phyloP scores from a whole-genome alignment of 30 jellyfish, hydroid and myxozoan species.

The Rhopilema esculentum region DNA sequence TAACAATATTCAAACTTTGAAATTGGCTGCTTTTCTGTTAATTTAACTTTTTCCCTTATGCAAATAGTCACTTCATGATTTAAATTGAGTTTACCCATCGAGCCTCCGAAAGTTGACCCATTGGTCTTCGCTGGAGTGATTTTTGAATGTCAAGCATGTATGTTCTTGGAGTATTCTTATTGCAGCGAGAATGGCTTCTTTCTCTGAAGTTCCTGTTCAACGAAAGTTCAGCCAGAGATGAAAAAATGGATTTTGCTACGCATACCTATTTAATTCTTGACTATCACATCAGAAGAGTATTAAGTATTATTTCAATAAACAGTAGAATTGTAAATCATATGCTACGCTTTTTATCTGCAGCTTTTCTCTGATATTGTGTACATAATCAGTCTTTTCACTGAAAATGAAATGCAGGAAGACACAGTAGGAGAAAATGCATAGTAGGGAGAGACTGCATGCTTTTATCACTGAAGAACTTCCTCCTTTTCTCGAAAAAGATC shows the following conservation, averaged over 20 bases:
- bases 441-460: too few relatives aligned
- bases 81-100: slow-evolving; percentile 51
- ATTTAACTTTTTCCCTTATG: neutral
- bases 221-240: neutral
- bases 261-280: too few relatives aligned
- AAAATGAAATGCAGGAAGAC: neutral
- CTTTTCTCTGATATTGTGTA: too few relatives aligned
- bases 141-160: slow-evolving; percentile 67
- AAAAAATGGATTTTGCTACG: neutral
- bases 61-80: too few relatives aligned
- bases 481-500: too few relatives aligned
- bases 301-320: too few relatives aligned
- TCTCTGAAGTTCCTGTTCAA: slow-evolving; percentile 8
- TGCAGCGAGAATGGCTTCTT: slow-evolving; percentile 12
- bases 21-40: neutral
- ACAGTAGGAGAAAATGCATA: neutral
- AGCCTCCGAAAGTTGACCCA: slow-evolving; percentile 68
- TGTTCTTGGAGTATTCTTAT: slow-evolving; percentile 31
- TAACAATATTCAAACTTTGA: too few relatives aligned
- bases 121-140: slow-evolving; percentile 42
- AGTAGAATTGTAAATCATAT: neutral
- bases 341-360: neutral
- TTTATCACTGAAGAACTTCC: too few relatives aligned
- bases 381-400: too few relatives aligned
- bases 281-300: too few relatives aligned